Percentiles rank a stretch among this genome's conserved stretches.
phyloP scores from a whole-genome alignment of 2,888 invertebrate genomes.

The Tinea semifulvella region DNA sequence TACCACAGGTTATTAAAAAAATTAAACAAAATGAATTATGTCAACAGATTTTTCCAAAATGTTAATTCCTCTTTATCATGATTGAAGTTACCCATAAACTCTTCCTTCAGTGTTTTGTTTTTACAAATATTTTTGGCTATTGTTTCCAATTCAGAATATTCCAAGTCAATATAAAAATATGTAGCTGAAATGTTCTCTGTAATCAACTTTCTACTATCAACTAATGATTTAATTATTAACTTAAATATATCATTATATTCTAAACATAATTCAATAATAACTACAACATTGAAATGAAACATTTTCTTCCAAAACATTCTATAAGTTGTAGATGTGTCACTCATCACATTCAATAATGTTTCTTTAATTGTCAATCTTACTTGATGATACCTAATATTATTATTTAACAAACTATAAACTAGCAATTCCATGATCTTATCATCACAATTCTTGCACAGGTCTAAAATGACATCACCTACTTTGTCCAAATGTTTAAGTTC shows the following conservation, averaged over 20 bases:
- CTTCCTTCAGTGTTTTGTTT: conserved; percentile 39
- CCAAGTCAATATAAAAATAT: conserved; percentile 55
- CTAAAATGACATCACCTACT: conserved; percentile 24
- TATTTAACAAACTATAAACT: conserved; percentile 36
- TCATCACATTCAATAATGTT: conserved; percentile 29
- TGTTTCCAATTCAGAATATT: conserved; percentile 52
- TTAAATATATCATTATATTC: conserved; percentile 36
- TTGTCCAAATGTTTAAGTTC: conserved; percentile 29
- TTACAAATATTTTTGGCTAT: conserved; percentile 47
- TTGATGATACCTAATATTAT: conserved; percentile 25
- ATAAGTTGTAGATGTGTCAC: conserved; percentile 27
- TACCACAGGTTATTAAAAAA: neutral
- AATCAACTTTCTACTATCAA: conserved; percentile 44
- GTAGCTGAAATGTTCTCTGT: conserved; percentile 42
- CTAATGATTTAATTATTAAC: conserved; percentile 39
- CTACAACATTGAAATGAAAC: conserved; percentile 31
- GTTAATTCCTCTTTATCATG: conserved; percentile 41
- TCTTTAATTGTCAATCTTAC: conserved; percentile 28
- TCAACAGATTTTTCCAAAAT: conserved; percentile 49
- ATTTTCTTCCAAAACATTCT: conserved; percentile 43
- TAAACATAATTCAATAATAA: conserved; percentile 37
- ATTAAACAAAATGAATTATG: conserved; percentile 15
- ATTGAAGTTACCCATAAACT: conserved; percentile 48
- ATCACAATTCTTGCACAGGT: conserved; percentile 32
- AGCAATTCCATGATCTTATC: conserved; percentile 35